Conservation (phyloP, 2,888 invertebrate species). For the Drosophila paucipuncta region DNA sequence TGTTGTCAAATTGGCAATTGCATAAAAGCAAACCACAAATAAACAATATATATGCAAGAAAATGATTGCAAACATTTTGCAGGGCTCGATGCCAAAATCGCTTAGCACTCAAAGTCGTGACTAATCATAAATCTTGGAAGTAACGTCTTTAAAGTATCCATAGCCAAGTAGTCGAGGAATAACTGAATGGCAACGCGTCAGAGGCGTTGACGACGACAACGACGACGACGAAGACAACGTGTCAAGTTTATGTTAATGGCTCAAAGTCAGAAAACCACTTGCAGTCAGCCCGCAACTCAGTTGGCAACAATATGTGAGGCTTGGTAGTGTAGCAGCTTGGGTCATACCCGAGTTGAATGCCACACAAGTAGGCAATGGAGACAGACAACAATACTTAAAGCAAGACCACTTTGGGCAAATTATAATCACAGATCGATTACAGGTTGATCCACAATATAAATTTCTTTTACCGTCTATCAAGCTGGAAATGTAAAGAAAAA, state of each 20-base stretch:
- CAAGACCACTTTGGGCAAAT: conserved; percentile 29
- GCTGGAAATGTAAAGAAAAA: neutral
- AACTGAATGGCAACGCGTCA: conserved; percentile 46
- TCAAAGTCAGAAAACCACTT: conserved; percentile 67
- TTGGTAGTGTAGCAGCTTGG: neutral
- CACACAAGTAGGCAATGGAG: conserved; percentile 21
- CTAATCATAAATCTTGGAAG: conserved; percentile 76
- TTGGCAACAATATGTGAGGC: neutral
- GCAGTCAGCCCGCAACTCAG: conserved; percentile 23
- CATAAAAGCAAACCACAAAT: conserved; percentile 11
- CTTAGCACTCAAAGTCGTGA: conserved; percentile 64
- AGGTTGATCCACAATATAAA: conserved; percentile 7
- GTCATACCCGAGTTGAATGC: conserved; percentile 50
- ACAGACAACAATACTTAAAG: conserved; percentile 10
- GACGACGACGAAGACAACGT: conserved; percentile 47
- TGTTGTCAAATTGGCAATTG: conserved; percentile 29
- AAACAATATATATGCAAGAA: neutral
- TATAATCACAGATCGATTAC: conserved; percentile 31
- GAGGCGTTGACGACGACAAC: conserved; percentile 40
- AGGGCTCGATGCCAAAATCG: conserved; percentile 46
- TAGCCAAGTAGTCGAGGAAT: conserved; percentile 46
- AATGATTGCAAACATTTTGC: conserved; percentile 41
- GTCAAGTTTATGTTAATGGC: conserved; percentile 76
- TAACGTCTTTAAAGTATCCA: conserved; percentile 35
- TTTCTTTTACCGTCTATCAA: neutral